A percentile compares a stretch with the other conserved stretches of the same genome.
Conservation (phyloP, 30 jellyfish, hydroid and myxozoan genomes). For the Aurelia aurita region DNA sequence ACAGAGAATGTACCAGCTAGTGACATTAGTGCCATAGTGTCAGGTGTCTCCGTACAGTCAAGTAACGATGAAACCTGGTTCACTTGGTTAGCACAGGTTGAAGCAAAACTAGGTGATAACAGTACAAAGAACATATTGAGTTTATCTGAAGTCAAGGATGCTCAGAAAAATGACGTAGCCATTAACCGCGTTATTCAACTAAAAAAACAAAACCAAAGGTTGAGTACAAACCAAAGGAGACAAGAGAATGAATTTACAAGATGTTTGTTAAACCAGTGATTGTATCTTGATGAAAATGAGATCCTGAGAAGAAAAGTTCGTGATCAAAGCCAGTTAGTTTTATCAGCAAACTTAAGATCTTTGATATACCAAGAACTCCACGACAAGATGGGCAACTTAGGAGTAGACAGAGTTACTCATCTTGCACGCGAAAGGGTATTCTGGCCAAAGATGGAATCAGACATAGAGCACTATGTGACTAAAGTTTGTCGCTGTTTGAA, state of each 20-base stretch:
- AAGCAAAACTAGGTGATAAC: not conserved
- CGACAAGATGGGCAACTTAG: conserved; percentile 70
- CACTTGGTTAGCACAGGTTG: conserved; percentile 4
- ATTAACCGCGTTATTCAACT: conserved; percentile 15
- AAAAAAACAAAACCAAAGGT: conserved; percentile 3
- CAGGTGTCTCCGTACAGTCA: conserved; percentile 13
- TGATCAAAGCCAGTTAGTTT: conserved; percentile 23
- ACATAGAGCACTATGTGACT: conserved; percentile 33
- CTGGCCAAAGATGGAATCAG: conserved; percentile 73
- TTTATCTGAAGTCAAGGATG: not conserved
- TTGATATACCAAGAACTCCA: conserved; percentile 44
- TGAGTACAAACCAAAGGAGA: conserved; percentile 3
- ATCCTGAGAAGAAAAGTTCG: conserved; percentile 20
- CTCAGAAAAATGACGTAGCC: conserved; percentile 22
- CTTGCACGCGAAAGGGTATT: conserved; percentile 52
- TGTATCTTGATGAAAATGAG: conserved; percentile 34
- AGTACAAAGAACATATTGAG: not conserved
- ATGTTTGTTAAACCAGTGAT: conserved; percentile 13
- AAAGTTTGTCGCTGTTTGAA: conserved; percentile 42
- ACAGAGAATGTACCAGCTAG: conserved; percentile 26
- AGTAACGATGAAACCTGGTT: conserved; percentile 23
- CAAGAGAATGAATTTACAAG: conserved; percentile 13
- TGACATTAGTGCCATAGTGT: conserved; percentile 14
- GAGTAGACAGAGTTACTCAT: conserved; percentile 50
- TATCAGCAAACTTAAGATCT: conserved; percentile 12